phyloP scores from a whole-genome alignment of 37 sponge, comb jelly and placozoan species.

The Aphrocallistes beatrix region DNA sequence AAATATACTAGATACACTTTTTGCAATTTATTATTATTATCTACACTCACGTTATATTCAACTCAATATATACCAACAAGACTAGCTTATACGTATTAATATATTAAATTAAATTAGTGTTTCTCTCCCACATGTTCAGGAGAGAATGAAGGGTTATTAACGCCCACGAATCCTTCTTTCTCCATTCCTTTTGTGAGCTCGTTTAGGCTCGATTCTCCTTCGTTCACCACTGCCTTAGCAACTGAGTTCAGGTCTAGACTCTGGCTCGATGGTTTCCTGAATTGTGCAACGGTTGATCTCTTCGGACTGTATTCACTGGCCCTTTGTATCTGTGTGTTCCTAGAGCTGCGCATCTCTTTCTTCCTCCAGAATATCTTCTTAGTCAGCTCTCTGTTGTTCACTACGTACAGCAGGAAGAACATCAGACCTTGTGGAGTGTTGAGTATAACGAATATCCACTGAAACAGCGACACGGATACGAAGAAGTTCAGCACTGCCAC shows the following conservation, averaged over 20 bases:
- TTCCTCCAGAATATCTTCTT: neutral
- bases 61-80: no score
- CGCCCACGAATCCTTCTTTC: no score
- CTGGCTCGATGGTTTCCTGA: neutral
- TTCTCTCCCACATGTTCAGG: no score
- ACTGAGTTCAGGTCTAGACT: neutral
- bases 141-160: no score
- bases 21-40: no score
- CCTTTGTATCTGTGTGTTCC: neutral
- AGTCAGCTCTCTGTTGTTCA: neutral
- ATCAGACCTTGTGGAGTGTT: neutral
- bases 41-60: no score
- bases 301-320: neutral
- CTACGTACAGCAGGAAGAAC: neutral
- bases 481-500: conserved; percentile 14
- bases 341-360: neutral
- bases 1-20: no score
- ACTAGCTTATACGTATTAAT: no score
- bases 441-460: conserved; percentile 1
- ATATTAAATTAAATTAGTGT: no score
- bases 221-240: no score
- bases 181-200: no score
- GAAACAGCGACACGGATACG: neutral
- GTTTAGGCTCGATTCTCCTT: no score
- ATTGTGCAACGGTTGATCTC: neutral